A percentile compares a stretch with the other conserved stretches of the same genome.
phyloP scores from a whole-genome alignment of 2,888 invertebrate species.

The Habrosyne pyritoides region DNA sequence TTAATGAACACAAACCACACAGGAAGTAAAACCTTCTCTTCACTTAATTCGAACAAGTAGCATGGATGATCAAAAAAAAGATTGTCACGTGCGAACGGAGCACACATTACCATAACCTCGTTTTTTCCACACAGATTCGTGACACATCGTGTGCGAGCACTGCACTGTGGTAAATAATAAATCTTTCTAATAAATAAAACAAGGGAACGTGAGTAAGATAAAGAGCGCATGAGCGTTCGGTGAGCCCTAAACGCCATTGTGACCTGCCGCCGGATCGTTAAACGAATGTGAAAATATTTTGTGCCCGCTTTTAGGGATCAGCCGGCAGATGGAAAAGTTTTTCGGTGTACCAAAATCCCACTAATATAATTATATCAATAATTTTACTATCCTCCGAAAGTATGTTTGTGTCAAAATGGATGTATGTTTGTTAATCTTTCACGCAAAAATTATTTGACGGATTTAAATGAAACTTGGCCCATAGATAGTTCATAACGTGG shows the following conservation, averaged over 20 bases:
- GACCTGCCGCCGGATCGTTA: slow-evolving; percentile 74
- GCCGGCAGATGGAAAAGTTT: slow-evolving; percentile 14
- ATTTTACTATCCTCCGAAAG: no score
- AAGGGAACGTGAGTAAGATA: slow-evolving; percentile 81
- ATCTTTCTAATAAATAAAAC: slow-evolving; percentile 84
- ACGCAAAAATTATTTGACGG: no score
- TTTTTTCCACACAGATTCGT: slow-evolving; percentile 78
- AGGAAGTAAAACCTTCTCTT: slow-evolving; percentile 38
- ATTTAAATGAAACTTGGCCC: no score
- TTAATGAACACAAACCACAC: slow-evolving; percentile 32
- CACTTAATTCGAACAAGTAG: slow-evolving; percentile 47
- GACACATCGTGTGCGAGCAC: slow-evolving; percentile 81
- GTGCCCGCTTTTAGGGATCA: slow-evolving; percentile 60
- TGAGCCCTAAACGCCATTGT: slow-evolving; percentile 80
- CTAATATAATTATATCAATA: no score
- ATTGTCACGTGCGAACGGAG: slow-evolving; percentile 71
- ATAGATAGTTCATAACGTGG: no score
- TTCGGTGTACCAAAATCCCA: not conserved
- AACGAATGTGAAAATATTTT: slow-evolving; percentile 80
- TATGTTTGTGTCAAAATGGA: no score
- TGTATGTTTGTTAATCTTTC: no score
- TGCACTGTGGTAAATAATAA: slow-evolving; percentile 80
- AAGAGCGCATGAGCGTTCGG: slow-evolving; percentile 77
- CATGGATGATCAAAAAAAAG: slow-evolving; percentile 57
- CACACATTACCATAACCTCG: slow-evolving; percentile 76